Base-by-base conservation (phyloP, 2,797 vertebrate genomes). In the Alcedo quadribrachys region DNA sequence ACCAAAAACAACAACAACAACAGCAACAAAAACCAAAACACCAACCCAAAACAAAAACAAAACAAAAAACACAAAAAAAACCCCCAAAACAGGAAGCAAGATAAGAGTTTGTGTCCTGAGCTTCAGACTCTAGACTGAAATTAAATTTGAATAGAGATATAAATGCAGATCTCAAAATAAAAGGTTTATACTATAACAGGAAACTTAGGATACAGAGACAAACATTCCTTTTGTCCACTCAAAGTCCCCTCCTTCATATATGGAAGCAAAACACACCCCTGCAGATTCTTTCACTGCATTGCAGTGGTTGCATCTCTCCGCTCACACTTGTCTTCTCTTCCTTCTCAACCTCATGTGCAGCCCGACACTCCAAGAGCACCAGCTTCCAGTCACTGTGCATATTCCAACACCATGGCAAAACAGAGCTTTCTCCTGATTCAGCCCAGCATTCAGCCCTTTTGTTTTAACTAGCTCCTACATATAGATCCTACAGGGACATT, bases 141-240 rank as follows among this genome's bases (percentile, higher is more conserved):
- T 85, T 74, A 60, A 30, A 57, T 33, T 65, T 57, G 81, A 89
- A 93, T 50, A 85, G 74, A 94, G 28, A 79, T 35, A 78, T 22
- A 87, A 94, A 94, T 19, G 46, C 79, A 81, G 62, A 79, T n/a
- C 63, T 92, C 67, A 87, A 76, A 92, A 87, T 84, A 50, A 85
- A 91, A 87, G 35, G 33, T 92, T 95, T 88, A 65, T 70, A 85
- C 92, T 32, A 11, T 6, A 68, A 54, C 7, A 43, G 30, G 40
- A 80, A 55, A 16, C 22, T 90, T 63, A 62, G 37, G 37, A 79
- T 16, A 84, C 15, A 70, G 13, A 8, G 19, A 21, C 61, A 75
- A 10, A 37, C n/a, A 66, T n/a, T 76, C 22, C 37, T 69, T 89
- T 92, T 32, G 6, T 40, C 58, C 28, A 15, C 12, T 61, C 0